Percentiles rank a stretch among this genome's conserved stretches.
Conservation (phyloP, 2,113 vertebrate genomes). For the Neomonachus schauinslandi region DNA sequence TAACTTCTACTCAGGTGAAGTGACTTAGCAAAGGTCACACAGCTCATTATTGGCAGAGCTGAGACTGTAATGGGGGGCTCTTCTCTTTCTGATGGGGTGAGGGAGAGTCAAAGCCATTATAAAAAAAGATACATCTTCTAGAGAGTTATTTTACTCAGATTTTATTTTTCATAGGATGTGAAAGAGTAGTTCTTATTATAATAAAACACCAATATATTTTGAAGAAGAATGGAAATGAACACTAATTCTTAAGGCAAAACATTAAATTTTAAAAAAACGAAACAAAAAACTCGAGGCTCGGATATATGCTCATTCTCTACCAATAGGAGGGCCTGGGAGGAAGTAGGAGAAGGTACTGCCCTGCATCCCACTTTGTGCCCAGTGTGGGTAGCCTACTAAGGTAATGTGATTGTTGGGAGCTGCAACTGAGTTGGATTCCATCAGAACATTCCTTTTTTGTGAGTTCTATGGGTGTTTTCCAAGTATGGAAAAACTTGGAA, state of each 20-base stretch:
- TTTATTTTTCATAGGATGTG: background rate
- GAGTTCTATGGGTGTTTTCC: conserved; percentile 26
- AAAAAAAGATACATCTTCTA: background rate
- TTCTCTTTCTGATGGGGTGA: background rate
- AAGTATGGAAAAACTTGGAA: background rate
- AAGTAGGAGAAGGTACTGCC: background rate
- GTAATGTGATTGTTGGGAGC: background rate
- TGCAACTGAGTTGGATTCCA: background rate
- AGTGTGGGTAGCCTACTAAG: background rate
- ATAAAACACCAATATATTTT: background rate
- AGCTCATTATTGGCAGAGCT: background rate
- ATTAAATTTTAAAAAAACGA: background rate
- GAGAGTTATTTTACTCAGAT: background rate
- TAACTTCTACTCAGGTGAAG: background rate
- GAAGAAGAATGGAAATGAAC: background rate
- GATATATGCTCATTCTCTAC: background rate
- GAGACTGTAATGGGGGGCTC: background rate
- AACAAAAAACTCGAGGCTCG: background rate
- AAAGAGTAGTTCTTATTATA: background rate
- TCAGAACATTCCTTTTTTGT: background rate
- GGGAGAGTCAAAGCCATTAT: background rate
- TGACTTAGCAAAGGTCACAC: background rate
- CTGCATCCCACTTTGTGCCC: background rate
- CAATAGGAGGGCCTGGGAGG: background rate
- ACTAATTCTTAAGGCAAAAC: background rate